These are phyloP conservation scores for Pocota personata DNA, from an alignment of 2,888 invertebrate genomes.

Conservation along the genomic window DNA sequence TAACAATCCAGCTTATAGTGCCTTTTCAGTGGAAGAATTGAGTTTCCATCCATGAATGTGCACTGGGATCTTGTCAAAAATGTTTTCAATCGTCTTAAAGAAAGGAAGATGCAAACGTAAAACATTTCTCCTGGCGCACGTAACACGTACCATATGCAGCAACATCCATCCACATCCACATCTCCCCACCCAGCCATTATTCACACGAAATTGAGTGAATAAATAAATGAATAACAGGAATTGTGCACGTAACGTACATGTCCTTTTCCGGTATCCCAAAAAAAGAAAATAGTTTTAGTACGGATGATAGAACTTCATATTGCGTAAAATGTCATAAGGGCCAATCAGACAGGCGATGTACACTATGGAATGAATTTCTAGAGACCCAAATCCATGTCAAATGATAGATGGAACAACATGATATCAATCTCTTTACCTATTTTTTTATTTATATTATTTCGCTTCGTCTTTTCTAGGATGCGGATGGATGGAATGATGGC, in stretches of 20 bases:
- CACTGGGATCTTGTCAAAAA: slow-evolving; percentile 33
- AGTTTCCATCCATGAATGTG: slow-evolving; percentile 38
- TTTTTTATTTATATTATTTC: slow-evolving; percentile 22
- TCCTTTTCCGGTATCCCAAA: slow-evolving; percentile 47
- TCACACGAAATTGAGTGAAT: slow-evolving; percentile 69
- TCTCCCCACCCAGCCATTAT: slow-evolving; percentile 52
- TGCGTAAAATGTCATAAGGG: slow-evolving; percentile 30
- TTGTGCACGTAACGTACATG: slow-evolving; percentile 63
- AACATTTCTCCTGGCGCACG: slow-evolving; percentile 15
- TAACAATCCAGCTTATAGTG: slow-evolving; percentile 36
- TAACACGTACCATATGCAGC: slow-evolving; percentile 46
- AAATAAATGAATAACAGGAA: slow-evolving; percentile 63
- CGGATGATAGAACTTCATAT: slow-evolving; percentile 53
- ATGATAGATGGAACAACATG: slow-evolving; percentile 52
- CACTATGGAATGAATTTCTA: background rate
- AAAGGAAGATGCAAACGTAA: background rate
- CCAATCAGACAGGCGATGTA: slow-evolving; percentile 31
- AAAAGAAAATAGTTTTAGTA: slow-evolving; percentile 61
- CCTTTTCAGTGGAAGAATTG: slow-evolving; percentile 38
- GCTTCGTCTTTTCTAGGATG: background rate
- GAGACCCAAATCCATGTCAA: slow-evolving; percentile 26
- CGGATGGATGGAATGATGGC: background rate
- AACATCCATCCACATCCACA: slow-evolving; percentile 15
- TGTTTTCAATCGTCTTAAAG: slow-evolving; percentile 50
- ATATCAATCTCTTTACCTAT: slow-evolving; percentile 46